Base-by-base conservation (phyloP, 2,888 invertebrate genomes). In the Epinotia brunnichana region DNA sequence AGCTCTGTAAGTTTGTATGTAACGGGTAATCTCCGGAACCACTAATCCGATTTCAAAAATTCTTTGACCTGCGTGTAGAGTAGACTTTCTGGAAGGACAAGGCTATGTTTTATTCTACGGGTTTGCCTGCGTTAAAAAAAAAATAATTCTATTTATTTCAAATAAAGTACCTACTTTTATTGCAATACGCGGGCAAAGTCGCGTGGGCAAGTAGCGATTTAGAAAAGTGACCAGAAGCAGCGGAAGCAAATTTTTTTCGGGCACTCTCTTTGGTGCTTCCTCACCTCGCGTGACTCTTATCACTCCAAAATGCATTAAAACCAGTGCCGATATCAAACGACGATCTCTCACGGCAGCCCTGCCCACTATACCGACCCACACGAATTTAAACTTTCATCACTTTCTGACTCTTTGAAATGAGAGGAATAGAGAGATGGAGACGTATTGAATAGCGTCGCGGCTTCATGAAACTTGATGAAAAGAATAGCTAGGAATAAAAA, bases 251-350 rank as follows among this genome's bases (percentile, higher is more conserved):
- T 15, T 41, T 66, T 66, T 66, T 29, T 24, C 48, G 53, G 21
- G 39, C 64, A 53, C 64, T 71, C 41, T 66, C 60, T 11, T n/a
- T 17, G 63, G n/a, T 53, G 24, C 59, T 44, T 59, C 59, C 59
- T 67, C 3, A 56, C 53, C 48, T 72, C 61, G 72, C 72, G 72
- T 72, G 72, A 35, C 56, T 35, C 44, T 67, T 72, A 72, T 72
- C 72, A 70, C 29, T 44, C 51, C 35, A 60, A 67, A 72, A 67
- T 61, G 67, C 72, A 67, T 72, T 72, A 67, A 67, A 72, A 21
- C 44, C 19, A 66, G 61, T 53, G 24, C 61, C 35, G 54, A 54
- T 67, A 72, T 72, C 72, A 56, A 72, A 72, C 48, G 61, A 67
- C 67, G 61, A 72, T 72, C 72, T 67, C 54, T 54, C 72, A 72